These are phyloP conservation scores for Scaptomyza reducta DNA, from an alignment of 2,888 invertebrate species.

Conservation along the genomic window DNA sequence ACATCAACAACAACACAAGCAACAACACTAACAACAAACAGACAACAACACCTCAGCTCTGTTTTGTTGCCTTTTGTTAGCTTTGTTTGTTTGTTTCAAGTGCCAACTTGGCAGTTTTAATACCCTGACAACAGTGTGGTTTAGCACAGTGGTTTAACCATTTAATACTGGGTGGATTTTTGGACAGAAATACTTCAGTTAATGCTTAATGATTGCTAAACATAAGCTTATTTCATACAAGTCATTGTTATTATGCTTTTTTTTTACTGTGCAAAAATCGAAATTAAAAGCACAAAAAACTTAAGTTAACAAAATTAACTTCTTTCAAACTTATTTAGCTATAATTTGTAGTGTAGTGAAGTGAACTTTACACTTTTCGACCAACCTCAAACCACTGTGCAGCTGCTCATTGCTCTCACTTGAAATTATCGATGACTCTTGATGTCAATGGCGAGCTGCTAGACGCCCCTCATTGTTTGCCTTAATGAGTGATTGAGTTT, in stretches of 20 bases:
- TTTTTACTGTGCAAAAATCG: no score
- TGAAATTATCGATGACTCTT: slow-evolving; percentile 49
- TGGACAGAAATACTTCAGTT: background rate
- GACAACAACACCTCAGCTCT: slow-evolving; percentile 21
- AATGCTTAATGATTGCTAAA: background rate
- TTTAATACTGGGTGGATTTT: background rate
- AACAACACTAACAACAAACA: slow-evolving; percentile 1
- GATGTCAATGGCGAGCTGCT: slow-evolving; percentile 33
- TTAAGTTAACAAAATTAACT: no score
- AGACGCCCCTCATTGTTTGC: slow-evolving; percentile 65
- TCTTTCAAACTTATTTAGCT: no score
- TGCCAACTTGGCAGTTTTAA: slow-evolving; percentile 44
- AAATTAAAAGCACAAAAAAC: no score
- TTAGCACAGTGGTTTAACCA: slow-evolving; percentile 36
- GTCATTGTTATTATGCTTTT: background rate
- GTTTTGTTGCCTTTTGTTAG: slow-evolving; percentile 23
- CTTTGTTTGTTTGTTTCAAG: slow-evolving; percentile 51
- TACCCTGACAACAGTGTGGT: slow-evolving; percentile 7
- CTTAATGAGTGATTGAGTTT: slow-evolving; percentile 69
- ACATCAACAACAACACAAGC: slow-evolving; percentile 20
- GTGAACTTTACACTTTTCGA: background rate
- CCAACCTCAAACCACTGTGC: slow-evolving; percentile 28
- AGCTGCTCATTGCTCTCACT: slow-evolving; percentile 6
- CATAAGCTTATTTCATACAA: background rate
- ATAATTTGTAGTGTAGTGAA: no score